phyloP scores from a whole-genome alignment of 2,888 invertebrate species.

The Torymus auratus region DNA sequence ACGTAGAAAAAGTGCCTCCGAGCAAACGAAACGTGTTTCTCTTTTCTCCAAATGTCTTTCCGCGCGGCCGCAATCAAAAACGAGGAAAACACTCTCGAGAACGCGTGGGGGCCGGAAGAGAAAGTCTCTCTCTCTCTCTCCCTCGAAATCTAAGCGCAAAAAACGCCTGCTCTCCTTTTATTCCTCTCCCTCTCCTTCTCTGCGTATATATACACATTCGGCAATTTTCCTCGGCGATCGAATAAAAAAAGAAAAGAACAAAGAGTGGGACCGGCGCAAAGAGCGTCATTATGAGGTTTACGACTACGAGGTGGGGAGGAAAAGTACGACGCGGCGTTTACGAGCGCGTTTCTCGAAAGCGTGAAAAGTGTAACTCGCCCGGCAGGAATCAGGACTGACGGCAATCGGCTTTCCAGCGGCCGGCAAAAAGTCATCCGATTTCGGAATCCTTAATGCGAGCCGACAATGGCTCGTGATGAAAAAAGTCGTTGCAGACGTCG shows the following conservation, averaged over 20 bases:
- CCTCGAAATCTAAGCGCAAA: constrained; percentile 33
- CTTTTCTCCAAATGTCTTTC: too few species aligned
- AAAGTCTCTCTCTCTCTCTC: constrained; percentile 36
- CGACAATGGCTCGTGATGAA: too few species aligned
- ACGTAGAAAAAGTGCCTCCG: background rate
- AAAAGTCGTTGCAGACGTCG: too few species aligned
- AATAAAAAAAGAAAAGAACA: too few species aligned
- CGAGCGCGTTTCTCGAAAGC: background rate
- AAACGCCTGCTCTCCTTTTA: background rate
- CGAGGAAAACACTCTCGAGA: constrained; percentile 15
- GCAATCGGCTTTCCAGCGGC: too few species aligned
- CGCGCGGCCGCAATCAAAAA: background rate
- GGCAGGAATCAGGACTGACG: background rate
- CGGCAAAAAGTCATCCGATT: too few species aligned
- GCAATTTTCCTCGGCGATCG: too few species aligned
- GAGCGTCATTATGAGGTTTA: too few species aligned
- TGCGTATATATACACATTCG: too few species aligned
- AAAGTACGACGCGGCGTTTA: background rate
- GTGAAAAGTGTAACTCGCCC: constrained; percentile 8
- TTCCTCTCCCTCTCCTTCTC: too few species aligned
- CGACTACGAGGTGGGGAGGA: background rate
- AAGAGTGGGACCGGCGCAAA: too few species aligned
- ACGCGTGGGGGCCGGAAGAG: constrained; percentile 36
- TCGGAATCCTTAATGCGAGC: too few species aligned
- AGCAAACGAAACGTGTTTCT: constrained; percentile 7